Conservation (phyloP, 2,797 vertebrate species). For the Chelonia mydas region DNA sequence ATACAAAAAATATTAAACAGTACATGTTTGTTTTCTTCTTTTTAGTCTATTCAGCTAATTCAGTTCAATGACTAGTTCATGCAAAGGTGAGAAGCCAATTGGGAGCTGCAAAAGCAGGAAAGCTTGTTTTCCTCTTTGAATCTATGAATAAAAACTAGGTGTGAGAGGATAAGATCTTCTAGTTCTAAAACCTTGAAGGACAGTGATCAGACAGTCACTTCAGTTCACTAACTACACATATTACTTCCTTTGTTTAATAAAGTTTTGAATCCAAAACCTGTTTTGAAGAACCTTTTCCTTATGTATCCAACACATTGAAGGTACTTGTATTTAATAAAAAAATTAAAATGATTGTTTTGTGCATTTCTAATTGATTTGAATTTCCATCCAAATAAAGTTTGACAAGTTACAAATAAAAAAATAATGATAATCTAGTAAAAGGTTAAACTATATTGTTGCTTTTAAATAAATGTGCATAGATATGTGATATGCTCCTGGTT, state of each 20-base stretch:
- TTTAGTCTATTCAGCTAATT: too few species aligned
- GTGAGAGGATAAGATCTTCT: background rate
- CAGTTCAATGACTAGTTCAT: too few species aligned
- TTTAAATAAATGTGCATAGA: background rate
- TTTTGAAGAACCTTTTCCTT: background rate
- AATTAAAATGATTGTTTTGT: background rate
- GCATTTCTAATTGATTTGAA: background rate
- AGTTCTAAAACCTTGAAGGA: background rate
- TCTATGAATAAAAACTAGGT: background rate
- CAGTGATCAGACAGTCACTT: background rate
- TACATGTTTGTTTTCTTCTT: too few species aligned
- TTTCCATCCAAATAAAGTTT: background rate
- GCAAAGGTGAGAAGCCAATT: too few species aligned
- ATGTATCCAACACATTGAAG: background rate
- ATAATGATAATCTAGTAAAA: background rate
- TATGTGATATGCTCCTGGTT: background rate
- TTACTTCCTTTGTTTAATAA: background rate
- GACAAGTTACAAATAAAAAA: background rate
- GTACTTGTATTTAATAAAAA: background rate
- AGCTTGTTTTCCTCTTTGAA: too few species aligned
- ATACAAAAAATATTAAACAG: too few species aligned
- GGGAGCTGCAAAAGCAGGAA: too few species aligned
- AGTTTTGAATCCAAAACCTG: background rate
- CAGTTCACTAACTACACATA: background rate
- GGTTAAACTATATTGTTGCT: background rate